Base-by-base conservation (phyloP, 2,888 invertebrate species). In the Itoplectis maculator region DNA sequence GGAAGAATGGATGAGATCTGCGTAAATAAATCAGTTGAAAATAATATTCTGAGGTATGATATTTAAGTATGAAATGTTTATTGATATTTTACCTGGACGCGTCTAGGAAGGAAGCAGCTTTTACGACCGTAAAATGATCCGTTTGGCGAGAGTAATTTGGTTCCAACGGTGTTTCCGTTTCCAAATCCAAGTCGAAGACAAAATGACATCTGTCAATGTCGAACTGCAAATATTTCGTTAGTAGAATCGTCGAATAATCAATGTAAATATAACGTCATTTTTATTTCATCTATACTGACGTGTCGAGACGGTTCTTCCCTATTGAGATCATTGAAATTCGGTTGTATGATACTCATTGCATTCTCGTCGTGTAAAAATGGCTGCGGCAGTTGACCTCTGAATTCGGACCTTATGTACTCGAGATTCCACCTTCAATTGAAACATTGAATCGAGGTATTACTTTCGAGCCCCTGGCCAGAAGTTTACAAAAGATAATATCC, bases 291-390 rank as follows among this genome's bases (percentile, higher is more conserved):
- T 23, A 1, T 51, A 92, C 92, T 93, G 89, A 94, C 95, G 92
- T 96, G 96, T 91, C 96, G 93, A 4, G 94, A 93, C 6, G 95
- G 94, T 92, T 98, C 98, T 91, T 98, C 99, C 90, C 94, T 93
- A 93, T 99, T 99, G 89, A 95, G 93, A 93, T 99, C 97, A 94
- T 99, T 99, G 94, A 99, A 99, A 93, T 98, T 94, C 0, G 95
- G 93, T 80, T 97, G 98, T 77, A 96, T 94, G 8, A 95, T 91
- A 76, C 94, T 95, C 0, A 97, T 97, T 89, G 96, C 97, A 91
- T 97, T 96, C 56, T 94, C 94, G 3, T 93, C 93, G 18, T 93
- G 93, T 0, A 94, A 93, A 91, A 96, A 99, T 3, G 97, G 96
- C 82, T 97, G 97, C 0, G 99, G 99, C 86, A 99, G 93, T 92